Percentiles rank a stretch among this genome's conserved stretches.
Conservation (phyloP, 2,888 invertebrate species). For the Agrenia bidenticulata region DNA sequence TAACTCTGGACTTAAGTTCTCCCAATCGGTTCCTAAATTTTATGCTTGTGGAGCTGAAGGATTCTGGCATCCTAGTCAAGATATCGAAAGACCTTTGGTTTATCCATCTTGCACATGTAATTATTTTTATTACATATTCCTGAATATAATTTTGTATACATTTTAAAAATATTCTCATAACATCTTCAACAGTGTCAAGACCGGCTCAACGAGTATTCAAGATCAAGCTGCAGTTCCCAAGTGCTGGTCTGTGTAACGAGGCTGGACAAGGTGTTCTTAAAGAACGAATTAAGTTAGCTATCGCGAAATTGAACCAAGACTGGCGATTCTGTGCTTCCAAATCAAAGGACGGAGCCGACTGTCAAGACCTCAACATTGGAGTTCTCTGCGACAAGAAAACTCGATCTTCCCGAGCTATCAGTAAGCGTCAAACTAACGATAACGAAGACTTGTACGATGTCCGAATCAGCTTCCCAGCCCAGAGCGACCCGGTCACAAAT, state of each 20-base stretch:
- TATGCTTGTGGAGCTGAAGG: conserved; percentile 98
- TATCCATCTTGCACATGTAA: conserved; percentile 90
- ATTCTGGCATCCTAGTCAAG: conserved; percentile 87
- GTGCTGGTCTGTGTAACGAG: conserved; percentile 92
- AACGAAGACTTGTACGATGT: conserved; percentile 75
- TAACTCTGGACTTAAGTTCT: conserved; percentile 82
- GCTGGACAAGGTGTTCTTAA: conserved; percentile 89
- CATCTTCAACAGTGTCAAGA: conserved; percentile 67
- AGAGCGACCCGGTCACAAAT: conserved; percentile 86
- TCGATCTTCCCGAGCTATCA: conserved; percentile 35
- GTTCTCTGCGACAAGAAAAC: conserved; percentile 79
- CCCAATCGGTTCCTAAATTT: conserved; percentile 90
- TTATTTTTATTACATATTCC: too few relatives aligned
- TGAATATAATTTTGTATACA: too few relatives aligned
- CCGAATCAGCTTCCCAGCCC: conserved; percentile 77
- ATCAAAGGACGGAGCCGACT: conserved; percentile 75
- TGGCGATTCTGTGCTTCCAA: conserved; percentile 95
- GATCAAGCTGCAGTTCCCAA: conserved; percentile 91
- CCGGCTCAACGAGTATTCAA: conserved; percentile 94
- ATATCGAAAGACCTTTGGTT: conserved; percentile 76
- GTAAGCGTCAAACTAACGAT: conserved; percentile 64
- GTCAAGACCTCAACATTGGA: conserved; percentile 85
- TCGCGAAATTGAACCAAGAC: conserved; percentile 86
- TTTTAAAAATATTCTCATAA: conserved; percentile 8
- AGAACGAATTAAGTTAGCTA: conserved; percentile 83